phyloP scores from a whole-genome alignment of 2,113 vertebrate genomes.

The Cygnus atratus region DNA sequence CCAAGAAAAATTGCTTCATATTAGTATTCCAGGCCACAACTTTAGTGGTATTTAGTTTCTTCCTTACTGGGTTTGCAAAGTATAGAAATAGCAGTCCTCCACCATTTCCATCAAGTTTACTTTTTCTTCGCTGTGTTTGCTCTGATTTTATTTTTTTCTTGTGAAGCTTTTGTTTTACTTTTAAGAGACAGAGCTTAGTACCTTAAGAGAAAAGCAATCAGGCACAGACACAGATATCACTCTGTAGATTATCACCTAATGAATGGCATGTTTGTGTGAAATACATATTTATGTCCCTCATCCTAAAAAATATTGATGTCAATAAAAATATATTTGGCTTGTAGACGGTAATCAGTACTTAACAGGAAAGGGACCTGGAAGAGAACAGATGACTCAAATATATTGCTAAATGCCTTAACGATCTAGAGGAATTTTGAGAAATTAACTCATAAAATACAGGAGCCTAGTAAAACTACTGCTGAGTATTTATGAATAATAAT shows the following conservation, averaged over 20 bases:
- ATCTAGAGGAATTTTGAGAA: not conserved
- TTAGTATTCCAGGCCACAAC: not conserved
- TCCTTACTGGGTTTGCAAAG: not conserved
- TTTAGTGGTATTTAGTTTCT: constrained; percentile 2
- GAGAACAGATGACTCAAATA: not conserved
- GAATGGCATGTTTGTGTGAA: not conserved
- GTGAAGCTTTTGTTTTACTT: constrained; percentile 29
- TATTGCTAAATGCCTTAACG: not conserved
- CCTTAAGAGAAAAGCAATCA: constrained; percentile 35
- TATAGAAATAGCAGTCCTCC: not conserved
- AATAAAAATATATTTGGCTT: not conserved
- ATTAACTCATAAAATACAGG: not conserved
- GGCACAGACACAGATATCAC: not conserved
- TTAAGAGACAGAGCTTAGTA: constrained; percentile 19
- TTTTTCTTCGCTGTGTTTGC: not conserved
- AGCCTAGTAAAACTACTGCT: not conserved
- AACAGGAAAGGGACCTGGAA: not conserved
- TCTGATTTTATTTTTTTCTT: not conserved
- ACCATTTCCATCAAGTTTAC: not conserved
- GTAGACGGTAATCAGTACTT: not conserved
- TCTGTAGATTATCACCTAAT: not conserved
- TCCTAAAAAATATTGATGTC: not conserved
- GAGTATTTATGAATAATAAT: not conserved
- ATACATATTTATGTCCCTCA: not conserved
- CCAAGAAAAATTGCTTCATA: not conserved